phyloP scores from a whole-genome alignment of 2,113 vertebrate genomes.

The Atlantisia rogersi region DNA sequence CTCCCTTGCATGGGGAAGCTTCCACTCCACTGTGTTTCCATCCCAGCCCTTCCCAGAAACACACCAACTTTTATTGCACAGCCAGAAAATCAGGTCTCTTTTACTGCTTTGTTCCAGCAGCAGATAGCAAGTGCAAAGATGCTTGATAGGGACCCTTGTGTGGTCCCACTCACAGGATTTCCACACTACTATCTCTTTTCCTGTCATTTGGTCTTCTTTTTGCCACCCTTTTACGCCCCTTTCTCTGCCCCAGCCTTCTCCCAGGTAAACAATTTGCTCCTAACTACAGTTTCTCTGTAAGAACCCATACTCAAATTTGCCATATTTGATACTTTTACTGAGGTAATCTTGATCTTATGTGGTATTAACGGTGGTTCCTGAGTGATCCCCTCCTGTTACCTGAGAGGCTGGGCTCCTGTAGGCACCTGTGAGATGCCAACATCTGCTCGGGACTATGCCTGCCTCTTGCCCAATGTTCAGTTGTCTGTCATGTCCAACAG shows the following conservation, averaged over 20 bases:
- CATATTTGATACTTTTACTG: background rate
- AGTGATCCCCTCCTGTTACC: accelerated
- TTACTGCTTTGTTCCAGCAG: background rate
- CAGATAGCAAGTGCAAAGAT: background rate
- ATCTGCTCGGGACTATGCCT: background rate
- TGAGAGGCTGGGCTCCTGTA: background rate
- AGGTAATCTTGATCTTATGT: background rate
- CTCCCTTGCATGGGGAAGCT: background rate
- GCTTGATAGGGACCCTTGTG: background rate
- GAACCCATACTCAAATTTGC: background rate
- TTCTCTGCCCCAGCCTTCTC: background rate
- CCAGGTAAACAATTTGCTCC: background rate
- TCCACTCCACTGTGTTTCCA: background rate
- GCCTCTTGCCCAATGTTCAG: accelerated
- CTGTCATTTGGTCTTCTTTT: background rate
- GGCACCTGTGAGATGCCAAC: too few relatives aligned
- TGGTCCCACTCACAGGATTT: background rate
- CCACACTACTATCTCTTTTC: accelerated
- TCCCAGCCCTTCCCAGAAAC: accelerated
- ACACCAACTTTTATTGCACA: background rate
- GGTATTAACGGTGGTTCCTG: background rate
- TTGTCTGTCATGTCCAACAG: background rate
- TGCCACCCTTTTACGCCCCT: background rate
- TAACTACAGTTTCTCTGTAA: background rate
- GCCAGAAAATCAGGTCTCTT: background rate